Conservation (phyloP, 2,113 vertebrate genomes). For the Origma solitaria region DNA sequence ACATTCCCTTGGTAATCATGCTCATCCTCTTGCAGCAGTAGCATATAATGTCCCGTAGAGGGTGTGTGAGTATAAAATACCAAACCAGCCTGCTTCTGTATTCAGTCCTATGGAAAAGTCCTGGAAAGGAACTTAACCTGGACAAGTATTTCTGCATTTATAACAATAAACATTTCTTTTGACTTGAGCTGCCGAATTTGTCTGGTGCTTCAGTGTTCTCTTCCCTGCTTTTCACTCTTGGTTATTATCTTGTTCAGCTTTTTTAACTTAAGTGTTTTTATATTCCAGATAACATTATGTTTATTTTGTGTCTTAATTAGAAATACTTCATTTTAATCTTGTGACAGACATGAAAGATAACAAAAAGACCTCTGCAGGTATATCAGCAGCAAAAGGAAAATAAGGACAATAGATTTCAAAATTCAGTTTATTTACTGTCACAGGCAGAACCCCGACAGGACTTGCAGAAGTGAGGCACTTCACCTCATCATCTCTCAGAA, state of each 20-base stretch:
- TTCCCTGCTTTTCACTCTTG: neutral
- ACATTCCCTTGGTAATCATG: neutral
- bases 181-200: neutral
- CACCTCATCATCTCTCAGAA: constrained; percentile 40
- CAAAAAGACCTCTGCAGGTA: neutral
- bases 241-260: neutral
- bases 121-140: neutral
- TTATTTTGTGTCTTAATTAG: neutral
- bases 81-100: neutral
- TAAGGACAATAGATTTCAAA: neutral
- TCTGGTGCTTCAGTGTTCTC: neutral
- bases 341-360: neutral
- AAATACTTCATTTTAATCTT: neutral
- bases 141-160: neutral
- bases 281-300: neutral
- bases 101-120: neutral
- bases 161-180: constrained; percentile 28
- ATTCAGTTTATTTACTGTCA: neutral
- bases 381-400: neutral
- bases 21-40: neutral
- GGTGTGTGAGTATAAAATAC: neutral
- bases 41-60: neutral
- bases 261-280: neutral
- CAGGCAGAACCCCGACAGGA: fast-evolving
- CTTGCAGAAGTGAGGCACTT: neutral